Evolutionary conservation across 1,140 invertebrate genomes (phyloP).

Genomic region (Caenorhabditis briggsae): DNA sequence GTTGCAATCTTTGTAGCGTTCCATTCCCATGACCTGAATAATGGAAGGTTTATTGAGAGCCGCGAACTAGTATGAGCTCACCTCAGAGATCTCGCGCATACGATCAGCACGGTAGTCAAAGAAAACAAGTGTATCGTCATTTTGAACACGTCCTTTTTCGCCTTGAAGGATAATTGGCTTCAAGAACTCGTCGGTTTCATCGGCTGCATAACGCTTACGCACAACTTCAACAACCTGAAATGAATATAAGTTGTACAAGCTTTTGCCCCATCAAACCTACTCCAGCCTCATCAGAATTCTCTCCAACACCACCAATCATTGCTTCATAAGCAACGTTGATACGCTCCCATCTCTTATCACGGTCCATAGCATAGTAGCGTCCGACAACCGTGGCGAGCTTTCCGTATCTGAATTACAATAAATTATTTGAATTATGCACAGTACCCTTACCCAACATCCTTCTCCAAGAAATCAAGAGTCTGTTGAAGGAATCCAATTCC

Average conservation of each 20-base stretch:
- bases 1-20: constrained; percentile 78
- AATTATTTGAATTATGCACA: too few species aligned
- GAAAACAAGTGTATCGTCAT: constrained; percentile 80
- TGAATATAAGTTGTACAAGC: neutral
- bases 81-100: constrained; percentile 79
- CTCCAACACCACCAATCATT: constrained; percentile 78
- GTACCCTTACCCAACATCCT: constrained; percentile 10
- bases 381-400: constrained; percentile 79
- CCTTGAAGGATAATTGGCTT: constrained; percentile 79
- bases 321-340: constrained; percentile 80
- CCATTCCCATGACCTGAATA: constrained; percentile 77
- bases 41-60: neutral
- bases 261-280: constrained; percentile 17
- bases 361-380: constrained; percentile 81
- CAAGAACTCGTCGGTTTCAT: constrained; percentile 80
- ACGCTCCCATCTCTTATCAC: constrained; percentile 80
- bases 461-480: constrained; percentile 71
- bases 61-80: constrained; percentile 30
- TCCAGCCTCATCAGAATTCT: constrained; percentile 40
- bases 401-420: constrained; percentile 75
- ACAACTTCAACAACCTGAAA: constrained; percentile 76
- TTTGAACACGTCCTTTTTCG: constrained; percentile 70
- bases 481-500: constrained; percentile 77
- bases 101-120: constrained; percentile 80
- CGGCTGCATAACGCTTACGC: constrained; percentile 73